Base-by-base conservation (phyloP, 2,797 vertebrate species). In the Siniperca undulata region DNA sequence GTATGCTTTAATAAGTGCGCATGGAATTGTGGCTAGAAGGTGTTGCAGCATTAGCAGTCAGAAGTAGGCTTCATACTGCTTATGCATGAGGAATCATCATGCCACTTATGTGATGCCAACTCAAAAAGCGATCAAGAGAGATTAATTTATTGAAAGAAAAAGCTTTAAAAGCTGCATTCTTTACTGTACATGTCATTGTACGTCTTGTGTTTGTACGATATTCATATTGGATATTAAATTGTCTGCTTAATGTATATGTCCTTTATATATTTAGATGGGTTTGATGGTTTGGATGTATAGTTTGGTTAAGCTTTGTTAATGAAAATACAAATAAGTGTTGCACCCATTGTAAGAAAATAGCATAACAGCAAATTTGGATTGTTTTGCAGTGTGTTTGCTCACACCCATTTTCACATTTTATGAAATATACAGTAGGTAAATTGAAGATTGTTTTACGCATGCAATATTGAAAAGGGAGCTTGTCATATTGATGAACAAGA, bases 401-500 rank as follows among this genome's bases (percentile, higher is more conserved):
- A 16, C 12, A 36, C 7, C 17, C 10, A 44, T 44, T 62, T 59
- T 78, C 34, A 48, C 20, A 42, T 44, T 44, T 30, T 2, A 64
- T 55, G 2, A 22, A 59, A 76, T 20, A 50, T 59, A 19, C 62
- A 72, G 46, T 9, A 19, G 16, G 34, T n/a, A 5, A 75, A 65
- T 19, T 30, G 1, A 48, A 16, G 10, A 46, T 81, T 61, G 60
- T 59, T 59, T 46, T 16, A 22, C 44, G 22, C 27, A 46, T 77
- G 36, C 36, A 60, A 6, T 66, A 61, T 44, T 77, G 24, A 71
- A 60, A 77, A 61, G 27, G 12, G 7, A 48, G 22, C 6, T 56
- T 34, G 14, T 68, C 1, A 12, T 61, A 38, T 50, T 24, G n/a
- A 69, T 62, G 55, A 38, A 27, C 3, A 48, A 48, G 4, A 64